Evolutionary conservation across 2,888 invertebrate genomes (phyloP), one percentile per base, ranked within the genome.

Genomic region (Agonopterix heracliana): DNA sequence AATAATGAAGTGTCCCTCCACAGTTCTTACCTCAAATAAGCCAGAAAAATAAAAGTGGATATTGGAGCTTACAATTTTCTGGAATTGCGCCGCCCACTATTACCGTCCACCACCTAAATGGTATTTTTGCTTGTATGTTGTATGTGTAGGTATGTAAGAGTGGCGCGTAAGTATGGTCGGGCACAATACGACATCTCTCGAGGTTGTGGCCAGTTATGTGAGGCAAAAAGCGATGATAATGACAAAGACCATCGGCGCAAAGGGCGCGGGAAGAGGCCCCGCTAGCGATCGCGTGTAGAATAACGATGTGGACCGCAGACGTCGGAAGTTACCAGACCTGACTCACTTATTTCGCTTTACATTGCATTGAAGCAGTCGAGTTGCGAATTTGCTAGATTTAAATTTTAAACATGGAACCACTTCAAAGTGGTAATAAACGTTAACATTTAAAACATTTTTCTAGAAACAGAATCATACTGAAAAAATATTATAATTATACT

Each of bases 221-320:
- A 64, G 74, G 84, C 84, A 86, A 85, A 85, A 87, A 86, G 79
- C 76, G 80, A 81, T 82, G 84, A 83, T 88, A 87, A 88, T 85
- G 85, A 82, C 81, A 75, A 68, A 80, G 77, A 71, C 75, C 79
- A 78, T 79, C 71, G 80, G 74, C 78, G 79, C 74, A 77, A 74
- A 81, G 86, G 85, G 85, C 81, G 74, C 75, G 73, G 71, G 76
- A 76, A 74, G 81, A 75, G 64, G 68, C 68, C 64, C 66, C 67
- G 68, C 68, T 63, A 57, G 55, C 63, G 67, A 55, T 82, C 84
- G 85, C 78, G 76, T 52, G 60, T 60, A 63, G 86, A 83, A 87
- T 87, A 83, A 74, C 71, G 75, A 86, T 78, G 68, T 56, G 57
- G 50, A 52, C 41, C 51, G 52, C 50, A 74, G 74, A 71, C 53